A percentile compares a stretch with the other conserved stretches of the same genome.
Evolutionary conservation across 2,888 invertebrate species (phyloP).

Genomic region (Tetrapedia diversipes): DNA sequence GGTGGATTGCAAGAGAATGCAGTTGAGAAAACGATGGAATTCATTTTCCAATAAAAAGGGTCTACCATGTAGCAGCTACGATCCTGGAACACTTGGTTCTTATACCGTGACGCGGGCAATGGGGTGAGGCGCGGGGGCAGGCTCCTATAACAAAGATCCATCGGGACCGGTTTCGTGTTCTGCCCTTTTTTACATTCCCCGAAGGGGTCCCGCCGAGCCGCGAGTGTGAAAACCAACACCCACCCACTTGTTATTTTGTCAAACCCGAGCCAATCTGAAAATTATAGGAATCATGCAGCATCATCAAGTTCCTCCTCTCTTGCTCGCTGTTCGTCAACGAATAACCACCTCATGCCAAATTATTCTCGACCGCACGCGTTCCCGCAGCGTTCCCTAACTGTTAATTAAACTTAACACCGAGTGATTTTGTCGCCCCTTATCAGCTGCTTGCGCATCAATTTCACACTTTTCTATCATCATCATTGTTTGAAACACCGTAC

Average conservation of each 20-base stretch:
- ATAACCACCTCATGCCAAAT: slow-evolving; percentile 66
- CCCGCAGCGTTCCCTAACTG: slow-evolving; percentile 69
- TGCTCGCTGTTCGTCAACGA: too few relatives aligned
- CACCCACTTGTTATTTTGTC: slow-evolving; percentile 83
- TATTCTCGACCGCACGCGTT: slow-evolving; percentile 70
- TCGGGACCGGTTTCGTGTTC: slow-evolving; percentile 82
- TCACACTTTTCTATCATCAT: too few relatives aligned
- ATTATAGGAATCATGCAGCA: slow-evolving; percentile 77
- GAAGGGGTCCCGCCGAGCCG: slow-evolving; percentile 78
- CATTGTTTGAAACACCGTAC: too few relatives aligned
- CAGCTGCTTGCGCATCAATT: too few relatives aligned
- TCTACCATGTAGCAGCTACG: slow-evolving; percentile 48
- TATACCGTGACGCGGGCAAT: slow-evolving; percentile 60
- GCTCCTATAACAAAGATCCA: slow-evolving; percentile 79
- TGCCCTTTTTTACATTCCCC: slow-evolving; percentile 79
- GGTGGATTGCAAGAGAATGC: too few relatives aligned
- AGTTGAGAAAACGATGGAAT: too few relatives aligned
- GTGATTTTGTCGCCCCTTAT: too few relatives aligned
- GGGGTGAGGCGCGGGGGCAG: slow-evolving; percentile 54
- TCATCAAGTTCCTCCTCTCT: slow-evolving; percentile 13
- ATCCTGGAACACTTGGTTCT: slow-evolving; percentile 68
- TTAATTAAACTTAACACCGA: slow-evolving; percentile 53
- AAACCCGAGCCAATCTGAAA: slow-evolving; percentile 70
- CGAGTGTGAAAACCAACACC: slow-evolving; percentile 83
- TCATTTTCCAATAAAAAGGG: slow-evolving; percentile 11